phyloP scores from a whole-genome alignment of 2,888 invertebrate genomes.

The Cephus nigrinus region DNA sequence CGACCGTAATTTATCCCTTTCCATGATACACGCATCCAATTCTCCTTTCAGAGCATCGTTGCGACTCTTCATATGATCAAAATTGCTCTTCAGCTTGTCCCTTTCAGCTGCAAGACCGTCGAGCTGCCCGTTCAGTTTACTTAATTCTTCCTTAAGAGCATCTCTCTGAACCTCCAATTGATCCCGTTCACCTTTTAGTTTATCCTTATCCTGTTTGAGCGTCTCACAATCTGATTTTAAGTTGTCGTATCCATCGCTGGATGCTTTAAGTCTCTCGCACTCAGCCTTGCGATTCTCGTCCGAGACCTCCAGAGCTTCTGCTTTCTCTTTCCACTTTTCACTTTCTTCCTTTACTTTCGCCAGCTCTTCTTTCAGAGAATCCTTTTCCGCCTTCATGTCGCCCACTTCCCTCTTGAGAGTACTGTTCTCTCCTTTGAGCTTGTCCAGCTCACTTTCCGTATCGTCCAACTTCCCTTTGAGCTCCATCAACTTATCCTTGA shows the following conservation, averaged over 20 bases:
- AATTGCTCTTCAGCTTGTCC: constrained; percentile 20
- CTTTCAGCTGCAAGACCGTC: constrained; percentile 13
- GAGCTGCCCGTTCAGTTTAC: background rate
- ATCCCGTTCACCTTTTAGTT: constrained; percentile 16
- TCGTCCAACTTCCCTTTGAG: constrained; percentile 14
- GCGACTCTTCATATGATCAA: constrained; percentile 24
- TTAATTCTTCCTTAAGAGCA: constrained; percentile 10
- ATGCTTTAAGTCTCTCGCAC: constrained; percentile 20
- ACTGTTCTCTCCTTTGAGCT: constrained; percentile 31
- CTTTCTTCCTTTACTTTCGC: constrained; percentile 26
- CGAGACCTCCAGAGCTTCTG: constrained; percentile 18
- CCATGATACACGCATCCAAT: constrained; percentile 18
- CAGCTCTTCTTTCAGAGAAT: constrained; percentile 17
- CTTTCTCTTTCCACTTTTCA: constrained; percentile 26
- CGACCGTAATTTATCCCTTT: constrained; percentile 26
- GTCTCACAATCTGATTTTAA: constrained; percentile 16
- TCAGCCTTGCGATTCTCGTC: constrained; percentile 21
- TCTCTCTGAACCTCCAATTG: constrained; percentile 12
- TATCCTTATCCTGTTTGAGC: constrained; percentile 20
- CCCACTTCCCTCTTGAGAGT: constrained; percentile 24
- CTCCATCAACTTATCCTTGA: constrained; percentile 25
- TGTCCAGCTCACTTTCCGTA: constrained; percentile 25
- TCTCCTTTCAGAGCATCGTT: constrained; percentile 25
- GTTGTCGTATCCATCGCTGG: constrained; percentile 19
- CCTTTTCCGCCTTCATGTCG: constrained; percentile 25